Evolutionary conservation across 2,113 vertebrate genomes (phyloP).

Genomic region (Ornithorhynchus anatinus): DNA sequence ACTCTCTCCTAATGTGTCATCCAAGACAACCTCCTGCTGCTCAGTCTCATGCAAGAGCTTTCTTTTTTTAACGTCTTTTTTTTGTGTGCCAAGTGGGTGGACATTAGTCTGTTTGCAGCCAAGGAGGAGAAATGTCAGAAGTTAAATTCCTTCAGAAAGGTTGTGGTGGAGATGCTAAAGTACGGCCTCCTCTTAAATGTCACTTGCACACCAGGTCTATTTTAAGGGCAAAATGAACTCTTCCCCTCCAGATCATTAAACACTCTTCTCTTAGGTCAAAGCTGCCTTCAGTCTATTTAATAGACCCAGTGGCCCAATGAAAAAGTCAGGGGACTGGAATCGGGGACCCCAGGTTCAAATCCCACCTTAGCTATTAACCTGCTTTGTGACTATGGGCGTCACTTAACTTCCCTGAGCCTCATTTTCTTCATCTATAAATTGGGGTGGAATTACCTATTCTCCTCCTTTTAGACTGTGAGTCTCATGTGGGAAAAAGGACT

Average conservation of each 20-base stretch:
- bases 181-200: slow-evolving; percentile 39
- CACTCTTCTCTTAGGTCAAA: neutral
- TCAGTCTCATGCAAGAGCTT: slow-evolving; percentile 33
- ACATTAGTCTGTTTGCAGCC: slow-evolving; percentile 1
- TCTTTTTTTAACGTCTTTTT: slow-evolving; percentile 42
- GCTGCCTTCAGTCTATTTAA: neutral
- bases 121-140: slow-evolving; percentile 29
- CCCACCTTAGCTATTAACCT: neutral
- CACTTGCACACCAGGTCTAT: slow-evolving; percentile 26
- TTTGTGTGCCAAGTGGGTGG: slow-evolving; percentile 38
- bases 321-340: no score
- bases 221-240: slow-evolving; percentile 28
- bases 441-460: no score
- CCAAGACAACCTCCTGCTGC: slow-evolving; percentile 35
- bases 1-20: slow-evolving; percentile 20
- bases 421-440: neutral
- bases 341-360: neutral
- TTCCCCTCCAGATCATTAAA: neutral
- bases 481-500: no score
- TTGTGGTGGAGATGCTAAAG: slow-evolving; percentile 49
- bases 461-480: no score
- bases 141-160: slow-evolving; percentile 44
- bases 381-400: neutral
- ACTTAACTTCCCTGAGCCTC: neutral
- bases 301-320: no score